Evolutionary conservation across 1,140 invertebrate species (phyloP), one percentile per base, ranked within the genome.

Genomic region (Teleogryllus occipitalis): DNA sequence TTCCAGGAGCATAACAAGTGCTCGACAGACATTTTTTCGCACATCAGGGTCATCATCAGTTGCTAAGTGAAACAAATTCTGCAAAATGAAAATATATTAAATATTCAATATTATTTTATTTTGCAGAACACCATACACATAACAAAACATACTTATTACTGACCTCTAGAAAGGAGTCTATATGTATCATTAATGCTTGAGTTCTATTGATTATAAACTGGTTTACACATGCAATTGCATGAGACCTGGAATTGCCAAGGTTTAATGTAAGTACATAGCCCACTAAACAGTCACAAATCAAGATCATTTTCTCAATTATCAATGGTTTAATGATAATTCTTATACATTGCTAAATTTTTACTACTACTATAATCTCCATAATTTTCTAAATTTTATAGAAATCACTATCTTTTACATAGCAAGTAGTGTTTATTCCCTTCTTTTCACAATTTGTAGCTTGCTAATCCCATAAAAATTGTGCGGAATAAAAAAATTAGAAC

Each of bases 161-260:
- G 87, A 95, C 94, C 89, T 96, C 96, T 85, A 99, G 91, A 87
- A 98, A 99, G 54, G 92, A 87, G 86, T 99, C 97, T 85, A 99
- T 98, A 83, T 98, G 96, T 78, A 94, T 85, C 96, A 98, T 98
- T 12, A 99, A 87, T 14, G 95, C 95, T 85, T 93, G 94, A 18
- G 96, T 95, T 82, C 97, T 90, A 84, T 92, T 94, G 81, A 97
- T 94, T 83, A 99, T 98, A 85, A 99, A 99, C 84, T 98, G 97
- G 90, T 99, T 99, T 7, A 99, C 96, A 90, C 97, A 99, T 54
- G 96, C 96, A 83, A 98, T 96, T 22, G 97, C 97, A 89, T 98
- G 97, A 65, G 97, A 98, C 84, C 97, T 93, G 83, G 39, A 39
- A 39, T 39, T 39, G 1, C 5, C 27, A 39, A 39, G 27, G 27